phyloP scores from a whole-genome alignment of 1,140 invertebrate genomes.

The Drosophila kurseongensis region DNA sequence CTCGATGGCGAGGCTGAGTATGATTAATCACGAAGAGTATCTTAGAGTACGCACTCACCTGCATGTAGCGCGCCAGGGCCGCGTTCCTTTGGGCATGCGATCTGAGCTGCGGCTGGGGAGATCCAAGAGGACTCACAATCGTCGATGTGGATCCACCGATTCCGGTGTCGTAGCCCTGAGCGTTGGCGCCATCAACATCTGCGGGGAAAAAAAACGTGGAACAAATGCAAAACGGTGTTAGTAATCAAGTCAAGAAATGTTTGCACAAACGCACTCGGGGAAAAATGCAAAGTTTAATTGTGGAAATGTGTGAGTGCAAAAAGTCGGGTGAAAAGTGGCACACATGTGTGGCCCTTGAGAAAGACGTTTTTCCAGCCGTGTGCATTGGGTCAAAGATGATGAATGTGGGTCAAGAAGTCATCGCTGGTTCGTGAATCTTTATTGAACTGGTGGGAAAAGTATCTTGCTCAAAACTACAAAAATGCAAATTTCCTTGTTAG shows the following conservation, averaged over 20 bases:
- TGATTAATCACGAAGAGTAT: constrained; percentile 3
- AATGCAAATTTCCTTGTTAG: not conserved
- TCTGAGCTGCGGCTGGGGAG: constrained; percentile 80
- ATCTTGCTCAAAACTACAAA: not conserved
- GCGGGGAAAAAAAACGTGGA: constrained; percentile 4
- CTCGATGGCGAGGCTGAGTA: not conserved
- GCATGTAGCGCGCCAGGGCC: constrained; percentile 76
- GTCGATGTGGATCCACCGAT: constrained; percentile 84
- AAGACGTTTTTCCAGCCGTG: constrained; percentile 10
- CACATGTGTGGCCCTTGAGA: constrained; percentile 21
- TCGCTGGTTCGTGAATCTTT: constrained; percentile 12
- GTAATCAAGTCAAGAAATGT: constrained; percentile 42
- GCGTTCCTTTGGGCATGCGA: constrained; percentile 81
- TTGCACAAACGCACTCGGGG: constrained; percentile 38
- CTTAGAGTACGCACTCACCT: constrained; percentile 72
- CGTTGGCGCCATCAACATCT: constrained; percentile 84
- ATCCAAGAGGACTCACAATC: constrained; percentile 82
- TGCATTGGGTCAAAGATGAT: constrained; percentile 30
- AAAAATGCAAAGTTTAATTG: constrained; percentile 39
- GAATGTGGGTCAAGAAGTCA: constrained; percentile 23
- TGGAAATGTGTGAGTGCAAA: constrained; percentile 26
- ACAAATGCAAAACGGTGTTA: constrained; percentile 26
- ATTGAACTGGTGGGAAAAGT: constrained; percentile 21
- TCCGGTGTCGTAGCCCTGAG: constrained; percentile 83
- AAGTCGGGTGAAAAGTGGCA: constrained; percentile 36